These are phyloP conservation scores for Notodonta dromedarius DNA, from an alignment of 2,888 invertebrate species.

Conservation along the genomic window DNA sequence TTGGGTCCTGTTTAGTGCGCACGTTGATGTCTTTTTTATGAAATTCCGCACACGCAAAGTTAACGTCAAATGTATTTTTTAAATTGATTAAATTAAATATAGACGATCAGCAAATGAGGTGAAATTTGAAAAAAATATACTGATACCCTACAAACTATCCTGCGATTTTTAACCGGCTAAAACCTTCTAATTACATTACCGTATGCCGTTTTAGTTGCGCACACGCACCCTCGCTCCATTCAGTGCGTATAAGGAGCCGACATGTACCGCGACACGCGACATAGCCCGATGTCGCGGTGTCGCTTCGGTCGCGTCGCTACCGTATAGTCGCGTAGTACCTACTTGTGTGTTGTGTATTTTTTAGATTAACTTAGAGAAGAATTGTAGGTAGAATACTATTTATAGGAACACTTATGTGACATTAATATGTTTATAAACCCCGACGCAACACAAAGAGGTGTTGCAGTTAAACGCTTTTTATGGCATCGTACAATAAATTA, in stretches of 20 bases:
- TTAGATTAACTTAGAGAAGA: neutral
- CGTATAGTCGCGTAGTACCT: constrained; percentile 33
- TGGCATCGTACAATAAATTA: no score
- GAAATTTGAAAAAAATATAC: no score
- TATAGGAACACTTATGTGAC: no score
- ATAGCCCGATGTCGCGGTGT: constrained; percentile 36
- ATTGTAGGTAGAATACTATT: no score
- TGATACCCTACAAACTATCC: neutral
- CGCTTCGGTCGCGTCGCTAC: constrained; percentile 34
- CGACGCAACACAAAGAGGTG: no score
- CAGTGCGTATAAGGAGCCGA: constrained; percentile 64
- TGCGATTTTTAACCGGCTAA: constrained; percentile 16
- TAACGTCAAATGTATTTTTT: no score
- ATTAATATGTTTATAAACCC: no score
- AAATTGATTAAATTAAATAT: neutral
- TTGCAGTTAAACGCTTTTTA: no score
- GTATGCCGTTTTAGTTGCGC: constrained; percentile 39
- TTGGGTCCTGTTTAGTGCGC: constrained; percentile 10
- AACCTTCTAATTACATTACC: constrained; percentile 46
- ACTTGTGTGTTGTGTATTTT: constrained; percentile 24
- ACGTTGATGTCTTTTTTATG: constrained; percentile 40
- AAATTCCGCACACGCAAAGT: constrained; percentile 17
- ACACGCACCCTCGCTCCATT: constrained; percentile 44
- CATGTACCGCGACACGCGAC: constrained; percentile 54
- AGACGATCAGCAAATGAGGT: no score